A percentile compares a stretch with the other conserved stretches of the same genome.
Evolutionary conservation across 2,113 vertebrate species (phyloP).

Genomic region (Pristiophorus japonicus): DNA sequence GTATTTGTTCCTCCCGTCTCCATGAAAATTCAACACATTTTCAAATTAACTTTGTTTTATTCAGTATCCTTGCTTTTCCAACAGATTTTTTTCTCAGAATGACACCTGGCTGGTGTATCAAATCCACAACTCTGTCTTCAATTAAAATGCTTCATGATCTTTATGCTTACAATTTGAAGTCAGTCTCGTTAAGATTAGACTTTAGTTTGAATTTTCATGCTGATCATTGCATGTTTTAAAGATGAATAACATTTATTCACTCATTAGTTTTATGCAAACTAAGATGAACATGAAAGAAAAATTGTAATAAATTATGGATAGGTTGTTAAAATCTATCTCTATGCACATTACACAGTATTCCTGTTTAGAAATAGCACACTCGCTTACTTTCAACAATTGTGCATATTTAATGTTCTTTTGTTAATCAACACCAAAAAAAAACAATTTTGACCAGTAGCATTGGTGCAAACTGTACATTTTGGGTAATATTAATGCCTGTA

Average conservation of each 20-base stretch:
- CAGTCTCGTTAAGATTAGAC: constrained; percentile 29
- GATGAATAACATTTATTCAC: constrained; percentile 78
- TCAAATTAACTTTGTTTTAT: constrained; percentile 29
- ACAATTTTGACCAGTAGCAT: constrained; percentile 60
- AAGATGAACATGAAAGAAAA: constrained; percentile 96
- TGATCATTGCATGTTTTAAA: constrained; percentile 37
- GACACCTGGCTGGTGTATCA: constrained; percentile 17
- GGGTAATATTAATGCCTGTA: not conserved
- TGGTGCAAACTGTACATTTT: constrained; percentile 38
- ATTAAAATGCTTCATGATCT: constrained; percentile 33
- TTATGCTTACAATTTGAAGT: constrained; percentile 34
- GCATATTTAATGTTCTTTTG: constrained; percentile 78
- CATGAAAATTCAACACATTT: not conserved
- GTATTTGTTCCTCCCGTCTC: not conserved
- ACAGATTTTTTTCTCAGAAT: not conserved
- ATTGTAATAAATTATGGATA: constrained; percentile 99
- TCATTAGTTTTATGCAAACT: constrained; percentile 99
- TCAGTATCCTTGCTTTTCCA: not conserved
- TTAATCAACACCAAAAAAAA: constrained; percentile 53
- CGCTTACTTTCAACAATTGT: constrained; percentile 97
- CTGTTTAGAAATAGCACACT: constrained; percentile 83
- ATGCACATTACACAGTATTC: constrained; percentile 60
- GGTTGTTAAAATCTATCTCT: constrained; percentile 87
- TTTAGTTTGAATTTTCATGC: constrained; percentile 36
- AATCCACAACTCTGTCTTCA: constrained; percentile 28